phyloP scores from a whole-genome alignment of 2,888 invertebrate species.

The Bursaphelenchus okinawaensis region DNA sequence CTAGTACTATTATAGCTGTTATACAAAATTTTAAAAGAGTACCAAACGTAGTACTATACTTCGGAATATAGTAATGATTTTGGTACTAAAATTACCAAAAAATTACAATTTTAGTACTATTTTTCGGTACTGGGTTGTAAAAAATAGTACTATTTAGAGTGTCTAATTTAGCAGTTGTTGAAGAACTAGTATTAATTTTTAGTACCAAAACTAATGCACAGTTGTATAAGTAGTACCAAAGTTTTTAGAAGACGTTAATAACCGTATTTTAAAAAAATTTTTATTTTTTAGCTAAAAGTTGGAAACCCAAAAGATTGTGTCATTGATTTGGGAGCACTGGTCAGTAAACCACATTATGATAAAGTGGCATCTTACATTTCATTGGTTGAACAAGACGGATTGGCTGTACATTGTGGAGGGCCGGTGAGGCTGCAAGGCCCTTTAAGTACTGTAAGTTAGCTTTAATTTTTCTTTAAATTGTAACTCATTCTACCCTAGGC shows the following conservation, averaged over 20 bases:
- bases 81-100: too few relatives aligned
- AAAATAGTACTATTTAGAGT: too few relatives aligned
- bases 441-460: slow-evolving; percentile 54
- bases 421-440: slow-evolving; percentile 55
- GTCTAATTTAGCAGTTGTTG: too few relatives aligned
- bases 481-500: background rate
- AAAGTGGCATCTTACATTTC: slow-evolving; percentile 58
- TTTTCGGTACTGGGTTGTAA: too few relatives aligned
- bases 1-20: too few relatives aligned
- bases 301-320: slow-evolving; percentile 14
- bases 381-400: slow-evolving; percentile 60
- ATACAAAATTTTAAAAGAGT: too few relatives aligned
- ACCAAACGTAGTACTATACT: too few relatives aligned
- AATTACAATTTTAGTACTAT: background rate
- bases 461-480: background rate
- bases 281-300: slow-evolving; percentile 14
- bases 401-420: slow-evolving; percentile 59
- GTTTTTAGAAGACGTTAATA: background rate
- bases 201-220: too few relatives aligned
- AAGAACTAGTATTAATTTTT: too few relatives aligned
- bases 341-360: slow-evolving; percentile 61
- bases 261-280: background rate
- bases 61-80: too few relatives aligned
- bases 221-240: background rate
- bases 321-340: slow-evolving; percentile 57